Conservation (phyloP, 1,140 invertebrate genomes). For the Neotoxoptera formosana region DNA sequence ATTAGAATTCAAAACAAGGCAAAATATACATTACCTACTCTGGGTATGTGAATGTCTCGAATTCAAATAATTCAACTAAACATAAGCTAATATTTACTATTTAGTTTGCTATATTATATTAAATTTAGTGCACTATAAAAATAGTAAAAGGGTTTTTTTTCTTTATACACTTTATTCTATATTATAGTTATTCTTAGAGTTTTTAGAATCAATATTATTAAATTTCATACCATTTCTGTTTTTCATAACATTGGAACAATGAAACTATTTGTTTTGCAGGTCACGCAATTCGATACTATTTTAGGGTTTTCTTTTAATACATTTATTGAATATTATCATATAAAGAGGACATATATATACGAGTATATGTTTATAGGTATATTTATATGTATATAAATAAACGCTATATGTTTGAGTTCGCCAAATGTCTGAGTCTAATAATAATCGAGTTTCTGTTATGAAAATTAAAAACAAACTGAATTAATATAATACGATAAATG, state of each 20-base stretch:
- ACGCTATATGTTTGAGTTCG: too few species aligned
- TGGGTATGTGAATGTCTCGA: too few species aligned
- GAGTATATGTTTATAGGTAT: too few species aligned
- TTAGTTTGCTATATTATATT: not conserved
- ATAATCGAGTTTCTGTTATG: not conserved
- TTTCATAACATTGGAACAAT: not conserved
- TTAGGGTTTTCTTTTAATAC: not conserved
- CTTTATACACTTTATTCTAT: not conserved
- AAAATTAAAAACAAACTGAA: not conserved
- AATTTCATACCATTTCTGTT: not conserved
- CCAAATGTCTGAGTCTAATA: not conserved
- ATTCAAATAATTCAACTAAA: not conserved
- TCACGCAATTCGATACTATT: conserved; percentile 3
- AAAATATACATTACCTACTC: too few species aligned
- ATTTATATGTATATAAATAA: too few species aligned
- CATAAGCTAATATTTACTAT: not conserved
- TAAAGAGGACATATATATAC: too few species aligned
- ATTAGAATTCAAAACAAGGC: too few species aligned
- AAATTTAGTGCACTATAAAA: not conserved
- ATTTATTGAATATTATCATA: not conserved
- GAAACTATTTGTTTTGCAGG: not conserved
- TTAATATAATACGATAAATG: not conserved
- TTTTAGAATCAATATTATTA: not conserved
- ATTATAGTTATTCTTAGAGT: not conserved
- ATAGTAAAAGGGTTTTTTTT: not conserved